Evolutionary conservation across 2,113 vertebrate species (phyloP), one percentile per base, ranked within the genome.

Genomic region (Uria aalge): DNA sequence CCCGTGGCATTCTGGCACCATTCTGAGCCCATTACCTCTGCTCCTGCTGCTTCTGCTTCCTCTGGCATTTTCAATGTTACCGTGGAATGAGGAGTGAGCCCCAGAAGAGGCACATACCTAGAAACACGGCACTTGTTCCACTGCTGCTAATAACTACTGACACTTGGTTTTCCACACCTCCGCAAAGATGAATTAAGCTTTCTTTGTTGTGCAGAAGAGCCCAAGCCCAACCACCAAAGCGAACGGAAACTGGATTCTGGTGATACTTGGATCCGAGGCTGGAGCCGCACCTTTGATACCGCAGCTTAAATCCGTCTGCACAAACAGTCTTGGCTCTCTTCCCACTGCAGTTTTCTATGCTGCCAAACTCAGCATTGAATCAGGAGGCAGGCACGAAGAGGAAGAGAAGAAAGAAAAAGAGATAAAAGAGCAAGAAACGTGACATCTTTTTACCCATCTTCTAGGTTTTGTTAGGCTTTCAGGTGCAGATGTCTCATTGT

Each of bases 21-120:
- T 64, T 87, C 64, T 63, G 90, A 93, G 92, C 55, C 90, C 88
- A 56, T 86, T 86, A 94, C 68, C 75, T 92, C 83, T 67, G 41
- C 71, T 83, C 92, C 96, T 12, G 57, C 96, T 95, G 96, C 82
- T 93, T 69, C 90, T 90, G 94, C 95, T 94, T 89, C 90, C 88
- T 86, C 94, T 75, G 76, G 60, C 12, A 3, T 90, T 92, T 91
- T 32, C 75, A 59, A 3, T 5, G 27, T 67, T 85, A 34, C 43
- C 0, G 0, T 52, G 72, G 79, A 89, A 86, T 74, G 83, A 95
- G 59, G 60, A 94, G 87, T 13, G 88, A 95, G 94, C 68, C 88
- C 79, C 94, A 95, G 56, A 94, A 91, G 88, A 90, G 85, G 23
- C 18, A 11, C 71, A 52, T 9, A 60, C 47, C 75, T 66, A 45